phyloP scores from a whole-genome alignment of 1,140 invertebrate genomes.

The Drosophila punjabiensis region DNA sequence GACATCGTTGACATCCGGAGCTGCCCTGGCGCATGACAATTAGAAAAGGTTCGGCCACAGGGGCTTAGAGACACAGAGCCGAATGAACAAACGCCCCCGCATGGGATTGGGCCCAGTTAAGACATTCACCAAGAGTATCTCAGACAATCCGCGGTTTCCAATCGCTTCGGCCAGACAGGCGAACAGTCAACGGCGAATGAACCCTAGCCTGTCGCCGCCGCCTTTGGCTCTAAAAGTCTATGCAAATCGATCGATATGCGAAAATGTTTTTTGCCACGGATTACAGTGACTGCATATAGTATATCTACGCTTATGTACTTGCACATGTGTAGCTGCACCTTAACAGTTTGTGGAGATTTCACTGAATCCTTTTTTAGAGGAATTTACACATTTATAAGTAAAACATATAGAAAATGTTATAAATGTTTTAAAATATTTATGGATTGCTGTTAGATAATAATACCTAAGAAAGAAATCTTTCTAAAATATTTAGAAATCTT shows the following conservation, averaged over 20 bases:
- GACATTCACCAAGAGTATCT: slow-evolving; percentile 34
- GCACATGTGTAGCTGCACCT: slow-evolving; percentile 18
- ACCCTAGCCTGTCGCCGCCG: slow-evolving; percentile 16
- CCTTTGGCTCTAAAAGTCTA: slow-evolving; percentile 45
- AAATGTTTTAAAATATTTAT: no score
- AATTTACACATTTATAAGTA: neutral
- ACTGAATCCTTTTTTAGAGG: neutral
- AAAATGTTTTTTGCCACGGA: slow-evolving; percentile 38
- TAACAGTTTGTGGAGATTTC: slow-evolving; percentile 30
- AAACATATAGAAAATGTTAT: neutral
- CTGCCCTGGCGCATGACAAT: slow-evolving; percentile 70
- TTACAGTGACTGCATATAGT: slow-evolving; percentile 22
- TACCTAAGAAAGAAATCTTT: neutral
- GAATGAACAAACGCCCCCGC: slow-evolving; percentile 19
- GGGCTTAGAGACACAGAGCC: slow-evolving; percentile 12
- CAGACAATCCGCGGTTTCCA: slow-evolving; percentile 33
- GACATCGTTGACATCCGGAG: slow-evolving; percentile 73
- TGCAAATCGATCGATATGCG: slow-evolving; percentile 53
- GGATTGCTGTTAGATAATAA: no score
- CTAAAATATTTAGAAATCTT: no score
- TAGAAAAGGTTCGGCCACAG: slow-evolving; percentile 60
- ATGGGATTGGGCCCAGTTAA: slow-evolving; percentile 31
- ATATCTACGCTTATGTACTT: slow-evolving; percentile 13
- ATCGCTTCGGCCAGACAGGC: slow-evolving; percentile 30
- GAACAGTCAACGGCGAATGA: slow-evolving; percentile 33